Evolutionary conservation across 2,113 vertebrate species (phyloP), one percentile per base, ranked within the genome.

Genomic region (Isichthys henryi): DNA sequence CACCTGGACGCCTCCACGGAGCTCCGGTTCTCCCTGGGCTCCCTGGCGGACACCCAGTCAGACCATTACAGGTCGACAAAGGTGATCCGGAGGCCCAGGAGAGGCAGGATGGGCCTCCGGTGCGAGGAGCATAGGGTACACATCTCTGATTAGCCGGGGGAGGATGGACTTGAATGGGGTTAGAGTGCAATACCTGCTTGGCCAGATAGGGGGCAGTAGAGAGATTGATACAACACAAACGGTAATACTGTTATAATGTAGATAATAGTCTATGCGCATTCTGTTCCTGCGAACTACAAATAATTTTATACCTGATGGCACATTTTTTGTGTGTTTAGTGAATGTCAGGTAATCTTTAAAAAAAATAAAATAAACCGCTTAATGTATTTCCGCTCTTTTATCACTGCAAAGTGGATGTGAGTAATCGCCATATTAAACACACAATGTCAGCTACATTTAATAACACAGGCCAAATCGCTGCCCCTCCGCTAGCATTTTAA

Each of bases 31-130:
- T 99, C 98, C 0, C 93, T 99, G 89, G 97, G 98, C 21, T 99
- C 98, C 45, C 94, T 99, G 39, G 97, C 97, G 58, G 98, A 99
- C 88, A 97, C 96, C 88, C 98, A 98, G 93, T 95, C 97, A 35
- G 98, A 99, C 91, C 96, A 96, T 90, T 99, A 98, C 93, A 96
- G 97, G 83, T 98, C 98, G 5, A 96, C 98, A 70, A 99, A 99
- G 93, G 98, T 99, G 74, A 97, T 98, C 93, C 96, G 97, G 90
- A 93, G 98, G 92, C 96, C 98, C 0, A 95, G 98, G 91, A 96
- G 98, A 94, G 98, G 98, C 13, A 96, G 97, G 0, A 91, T 98
- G 94, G 97, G 97, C n/a, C 95, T 97, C 35, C 95, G 93, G 23
- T 95, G 95, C 92, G 97, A 97, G 52, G 98, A 99, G 91, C 96